These are phyloP conservation scores for Nomada fucata DNA, from an alignment of 2,888 invertebrate species.

Conservation along the genomic window DNA sequence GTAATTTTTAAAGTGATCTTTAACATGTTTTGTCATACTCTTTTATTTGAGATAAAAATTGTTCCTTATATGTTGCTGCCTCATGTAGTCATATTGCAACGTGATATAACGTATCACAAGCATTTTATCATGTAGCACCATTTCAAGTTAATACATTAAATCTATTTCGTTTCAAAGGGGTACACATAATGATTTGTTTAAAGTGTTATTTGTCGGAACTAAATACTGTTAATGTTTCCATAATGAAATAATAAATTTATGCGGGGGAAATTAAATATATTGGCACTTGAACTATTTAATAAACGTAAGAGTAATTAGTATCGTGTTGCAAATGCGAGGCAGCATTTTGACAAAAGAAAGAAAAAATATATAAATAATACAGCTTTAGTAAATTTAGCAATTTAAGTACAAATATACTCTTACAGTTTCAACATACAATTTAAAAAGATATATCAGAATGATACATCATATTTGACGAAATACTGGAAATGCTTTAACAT, in stretches of 20 bases:
- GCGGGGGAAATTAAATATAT: constrained; percentile 53
- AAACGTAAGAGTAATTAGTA: constrained; percentile 61
- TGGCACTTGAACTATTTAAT: constrained; percentile 70
- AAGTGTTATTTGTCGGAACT: constrained; percentile 26
- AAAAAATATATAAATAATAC: constrained; percentile 30
- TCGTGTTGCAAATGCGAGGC: constrained; percentile 66
- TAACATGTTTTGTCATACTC: constrained; percentile 32
- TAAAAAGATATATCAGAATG: constrained; percentile 22
- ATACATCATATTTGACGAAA: constrained; percentile 24
- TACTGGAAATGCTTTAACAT: constrained; percentile 23
- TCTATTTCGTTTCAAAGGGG: constrained; percentile 17
- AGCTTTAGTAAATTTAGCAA: constrained; percentile 52
- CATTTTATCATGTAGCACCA: constrained; percentile 74
- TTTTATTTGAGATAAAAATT: constrained; percentile 52
- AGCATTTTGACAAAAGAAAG: constrained; percentile 65
- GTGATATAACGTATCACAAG: constrained; percentile 66
- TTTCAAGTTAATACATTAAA: constrained; percentile 62
- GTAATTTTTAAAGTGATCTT: constrained; percentile 41
- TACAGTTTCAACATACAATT: constrained; percentile 35
- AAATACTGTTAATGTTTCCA: constrained; percentile 27
- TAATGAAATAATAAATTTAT: constrained; percentile 31
- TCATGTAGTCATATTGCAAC: constrained; percentile 52
- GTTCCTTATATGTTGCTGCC: constrained; percentile 53
- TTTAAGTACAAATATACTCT: constrained; percentile 72
- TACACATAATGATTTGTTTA: constrained; percentile 24